A percentile compares a stretch with the other conserved stretches of the same genome.
These are phyloP conservation scores for Mythimna lalbum DNA, from an alignment of 2,888 invertebrate genomes.

Conservation along the genomic window DNA sequence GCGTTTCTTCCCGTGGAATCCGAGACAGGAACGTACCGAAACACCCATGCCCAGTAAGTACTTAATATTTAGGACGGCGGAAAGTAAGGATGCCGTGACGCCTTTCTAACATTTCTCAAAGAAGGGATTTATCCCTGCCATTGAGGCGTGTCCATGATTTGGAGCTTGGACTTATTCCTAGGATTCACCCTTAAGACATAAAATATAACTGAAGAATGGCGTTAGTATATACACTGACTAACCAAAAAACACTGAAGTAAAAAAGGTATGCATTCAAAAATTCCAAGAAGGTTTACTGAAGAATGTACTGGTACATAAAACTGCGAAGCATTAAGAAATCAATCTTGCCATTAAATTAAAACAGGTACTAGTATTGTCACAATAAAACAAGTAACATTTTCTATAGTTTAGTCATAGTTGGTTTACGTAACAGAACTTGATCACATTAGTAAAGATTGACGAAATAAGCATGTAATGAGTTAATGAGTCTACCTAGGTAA, in stretches of 20 bases:
- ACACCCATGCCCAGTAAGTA: too few species aligned
- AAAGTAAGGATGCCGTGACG: too few species aligned
- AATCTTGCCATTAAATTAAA: constrained; percentile 15
- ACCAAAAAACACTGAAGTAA: neutral
- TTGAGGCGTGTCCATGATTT: too few species aligned
- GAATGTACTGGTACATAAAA: constrained; percentile 14
- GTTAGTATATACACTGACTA: neutral
- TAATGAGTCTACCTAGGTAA: constrained; percentile 39
- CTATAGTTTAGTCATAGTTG: constrained; percentile 46
- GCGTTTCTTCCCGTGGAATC: too few species aligned
- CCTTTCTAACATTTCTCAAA: too few species aligned
- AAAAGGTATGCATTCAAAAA: too few species aligned
- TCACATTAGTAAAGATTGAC: constrained; percentile 53
- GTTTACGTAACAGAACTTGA: constrained; percentile 50
- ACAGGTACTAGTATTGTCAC: constrained; percentile 37
- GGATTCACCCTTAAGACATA: too few species aligned
- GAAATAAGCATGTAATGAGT: constrained; percentile 50
- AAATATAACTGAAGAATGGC: too few species aligned
- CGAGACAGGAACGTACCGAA: too few species aligned
- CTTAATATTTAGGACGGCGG: too few species aligned
- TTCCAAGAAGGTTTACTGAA: neutral
- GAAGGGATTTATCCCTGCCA: too few species aligned
- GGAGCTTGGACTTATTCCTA: too few species aligned
- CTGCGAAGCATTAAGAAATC: constrained; percentile 35
- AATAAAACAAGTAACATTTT: constrained; percentile 52